These are phyloP conservation scores for Nasua narica DNA, from an alignment of 2,797 vertebrate genomes.

Conservation along the genomic window DNA sequence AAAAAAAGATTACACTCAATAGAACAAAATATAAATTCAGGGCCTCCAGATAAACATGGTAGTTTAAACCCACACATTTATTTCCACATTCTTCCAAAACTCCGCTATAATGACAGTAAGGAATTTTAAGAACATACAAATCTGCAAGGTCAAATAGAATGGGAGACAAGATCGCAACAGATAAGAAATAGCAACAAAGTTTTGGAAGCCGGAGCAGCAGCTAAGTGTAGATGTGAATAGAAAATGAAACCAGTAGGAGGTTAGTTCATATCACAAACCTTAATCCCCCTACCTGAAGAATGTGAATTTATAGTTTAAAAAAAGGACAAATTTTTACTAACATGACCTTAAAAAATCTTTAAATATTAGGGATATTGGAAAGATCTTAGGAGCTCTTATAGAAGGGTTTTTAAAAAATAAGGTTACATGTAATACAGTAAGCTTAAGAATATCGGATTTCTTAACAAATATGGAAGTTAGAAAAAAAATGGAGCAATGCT, in stretches of 20 bases:
- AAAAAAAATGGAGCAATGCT: not conserved
- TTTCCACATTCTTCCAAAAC: not conserved
- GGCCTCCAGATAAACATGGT: not conserved
- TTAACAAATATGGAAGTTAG: not conserved
- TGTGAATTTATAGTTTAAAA: not conserved
- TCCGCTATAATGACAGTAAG: not conserved
- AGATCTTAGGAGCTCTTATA: not conserved
- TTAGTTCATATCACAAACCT: not conserved
- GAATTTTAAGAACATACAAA: not conserved
- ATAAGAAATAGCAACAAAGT: not conserved
- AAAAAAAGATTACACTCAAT: not conserved
- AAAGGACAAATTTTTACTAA: not conserved
- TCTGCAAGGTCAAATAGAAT: not conserved
- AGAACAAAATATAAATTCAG: constrained; percentile 2
- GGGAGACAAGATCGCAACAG: not conserved
- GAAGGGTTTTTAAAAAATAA: not conserved
- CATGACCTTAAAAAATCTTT: not conserved
- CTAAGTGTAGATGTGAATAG: not conserved
- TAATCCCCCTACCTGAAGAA: not conserved
- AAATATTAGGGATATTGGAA: not conserved
- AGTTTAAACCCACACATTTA: not conserved
- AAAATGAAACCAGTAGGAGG: not conserved
- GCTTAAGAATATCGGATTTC: not conserved
- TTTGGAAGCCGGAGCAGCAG: not conserved
- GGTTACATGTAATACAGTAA: not conserved